Evolutionary conservation across 2,888 invertebrate species (phyloP).

Genomic region (Slavum lentiscoides): DNA sequence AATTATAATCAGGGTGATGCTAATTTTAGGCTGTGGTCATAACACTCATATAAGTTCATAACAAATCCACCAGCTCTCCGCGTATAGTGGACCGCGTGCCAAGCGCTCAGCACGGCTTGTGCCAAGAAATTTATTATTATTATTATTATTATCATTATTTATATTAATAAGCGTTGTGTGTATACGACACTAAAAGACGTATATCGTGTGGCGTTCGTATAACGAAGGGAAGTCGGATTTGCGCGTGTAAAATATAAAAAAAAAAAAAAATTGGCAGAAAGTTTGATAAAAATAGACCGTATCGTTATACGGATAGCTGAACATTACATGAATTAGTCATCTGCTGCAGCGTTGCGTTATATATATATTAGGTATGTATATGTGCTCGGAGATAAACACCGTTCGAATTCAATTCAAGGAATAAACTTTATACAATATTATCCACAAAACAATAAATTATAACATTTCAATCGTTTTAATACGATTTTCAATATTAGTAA

Average conservation of each 20-base stretch:
- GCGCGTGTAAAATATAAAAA: neutral
- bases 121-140: constrained; percentile 52
- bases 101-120: constrained; percentile 1
- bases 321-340: neutral
- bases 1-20: constrained; percentile 32
- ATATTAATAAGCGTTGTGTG: constrained; percentile 38
- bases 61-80: constrained; percentile 32
- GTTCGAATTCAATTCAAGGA: too few species aligned
- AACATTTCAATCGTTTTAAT: too few species aligned
- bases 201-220: constrained; percentile 16
- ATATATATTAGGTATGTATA: too few species aligned
- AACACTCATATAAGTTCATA: constrained; percentile 37
- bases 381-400: too few species aligned
- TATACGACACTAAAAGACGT: constrained; percentile 29
- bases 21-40: constrained; percentile 46
- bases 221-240: constrained; percentile 28
- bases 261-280: neutral
- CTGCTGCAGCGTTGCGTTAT: too few species aligned
- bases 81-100: constrained; percentile 25
- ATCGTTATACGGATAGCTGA: neutral
- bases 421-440: too few species aligned
- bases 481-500: too few species aligned
- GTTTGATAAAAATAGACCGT: constrained; percentile 35
- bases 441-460: too few species aligned
- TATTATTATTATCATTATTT: neutral